These are phyloP conservation scores for Pelobates fuscus DNA, from an alignment of 2,113 vertebrate species.

Conservation along the genomic window DNA sequence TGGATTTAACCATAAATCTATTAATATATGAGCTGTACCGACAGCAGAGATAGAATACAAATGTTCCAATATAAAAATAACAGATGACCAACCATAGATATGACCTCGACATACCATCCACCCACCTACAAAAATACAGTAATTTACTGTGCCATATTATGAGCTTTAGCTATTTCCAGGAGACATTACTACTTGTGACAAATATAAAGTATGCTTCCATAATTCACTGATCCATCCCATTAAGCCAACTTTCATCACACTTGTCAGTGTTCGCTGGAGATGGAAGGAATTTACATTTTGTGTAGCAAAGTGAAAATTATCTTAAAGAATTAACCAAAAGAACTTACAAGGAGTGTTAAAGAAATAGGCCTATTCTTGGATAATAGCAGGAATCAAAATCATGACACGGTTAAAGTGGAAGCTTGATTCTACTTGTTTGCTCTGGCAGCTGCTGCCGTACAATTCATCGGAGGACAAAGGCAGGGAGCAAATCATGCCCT, in stretches of 20 bases:
- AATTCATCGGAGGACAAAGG: constrained; percentile 31
- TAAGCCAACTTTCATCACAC: constrained; percentile 36
- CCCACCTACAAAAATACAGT: constrained; percentile 48
- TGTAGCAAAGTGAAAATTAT: constrained; percentile 19
- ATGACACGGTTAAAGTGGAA: constrained; percentile 7
- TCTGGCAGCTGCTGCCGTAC: constrained; percentile 38
- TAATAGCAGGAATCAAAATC: constrained; percentile 29
- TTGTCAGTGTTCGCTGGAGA: neutral
- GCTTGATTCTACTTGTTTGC: constrained; percentile 16
- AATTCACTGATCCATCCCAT: constrained; percentile 37
- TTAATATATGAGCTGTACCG: constrained; percentile 35
- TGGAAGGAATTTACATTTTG: neutral
- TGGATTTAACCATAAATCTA: constrained; percentile 44
- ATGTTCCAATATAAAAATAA: constrained; percentile 43
- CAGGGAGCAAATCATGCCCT: constrained; percentile 37
- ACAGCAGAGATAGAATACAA: constrained; percentile 40
- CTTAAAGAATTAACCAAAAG: constrained; percentile 5
- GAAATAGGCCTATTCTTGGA: constrained; percentile 11
- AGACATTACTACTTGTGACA: constrained; percentile 42
- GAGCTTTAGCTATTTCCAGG: constrained; percentile 38
- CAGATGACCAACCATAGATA: constrained; percentile 37
- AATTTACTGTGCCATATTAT: constrained; percentile 44
- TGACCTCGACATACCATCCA: constrained; percentile 40
- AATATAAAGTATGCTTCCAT: constrained; percentile 37
- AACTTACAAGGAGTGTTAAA: neutral